A percentile compares a stretch with the other conserved stretches of the same genome.
Conservation (phyloP, 2,113 vertebrate species). For the Amblyornis subalaris region DNA sequence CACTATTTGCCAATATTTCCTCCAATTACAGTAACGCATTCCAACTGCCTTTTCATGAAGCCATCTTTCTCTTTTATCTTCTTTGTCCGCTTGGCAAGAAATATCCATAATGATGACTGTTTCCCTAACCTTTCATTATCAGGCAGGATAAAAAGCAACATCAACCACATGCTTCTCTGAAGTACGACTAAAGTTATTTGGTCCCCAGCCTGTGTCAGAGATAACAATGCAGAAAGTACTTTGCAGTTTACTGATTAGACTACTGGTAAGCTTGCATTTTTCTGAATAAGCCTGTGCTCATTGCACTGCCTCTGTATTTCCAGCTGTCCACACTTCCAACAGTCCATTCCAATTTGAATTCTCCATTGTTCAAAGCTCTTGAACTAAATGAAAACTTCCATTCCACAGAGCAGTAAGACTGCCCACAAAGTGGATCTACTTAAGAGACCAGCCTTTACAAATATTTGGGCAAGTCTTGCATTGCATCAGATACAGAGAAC, state of each 20-base stretch:
- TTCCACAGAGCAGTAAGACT: neutral
- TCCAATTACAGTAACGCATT: slow-evolving; percentile 34
- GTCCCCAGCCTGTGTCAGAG: neutral
- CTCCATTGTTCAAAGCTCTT: neutral
- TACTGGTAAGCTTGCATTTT: neutral
- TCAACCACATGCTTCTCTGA: slow-evolving; percentile 45
- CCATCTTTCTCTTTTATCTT: slow-evolving; percentile 25
- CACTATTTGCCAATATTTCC: slow-evolving; percentile 46
- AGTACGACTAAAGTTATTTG: neutral
- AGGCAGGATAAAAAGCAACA: slow-evolving; percentile 33
- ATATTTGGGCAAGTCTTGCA: neutral
- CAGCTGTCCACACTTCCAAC: neutral
- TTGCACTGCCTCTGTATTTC: neutral
- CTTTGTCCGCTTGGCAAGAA: slow-evolving; percentile 48
- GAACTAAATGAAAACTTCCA: neutral
- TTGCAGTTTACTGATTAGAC: neutral
- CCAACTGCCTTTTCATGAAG: slow-evolving; percentile 32
- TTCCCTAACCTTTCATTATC: slow-evolving; percentile 57
- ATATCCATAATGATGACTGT: slow-evolving; percentile 41
- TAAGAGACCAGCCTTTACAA: neutral
- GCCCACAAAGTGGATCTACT: neutral
- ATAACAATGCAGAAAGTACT: neutral
- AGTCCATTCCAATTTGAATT: neutral
- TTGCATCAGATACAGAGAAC: neutral
- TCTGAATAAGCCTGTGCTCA: neutral